These are phyloP conservation scores for Tapera naevia DNA, from an alignment of 2,797 vertebrate genomes.

Conservation along the genomic window DNA sequence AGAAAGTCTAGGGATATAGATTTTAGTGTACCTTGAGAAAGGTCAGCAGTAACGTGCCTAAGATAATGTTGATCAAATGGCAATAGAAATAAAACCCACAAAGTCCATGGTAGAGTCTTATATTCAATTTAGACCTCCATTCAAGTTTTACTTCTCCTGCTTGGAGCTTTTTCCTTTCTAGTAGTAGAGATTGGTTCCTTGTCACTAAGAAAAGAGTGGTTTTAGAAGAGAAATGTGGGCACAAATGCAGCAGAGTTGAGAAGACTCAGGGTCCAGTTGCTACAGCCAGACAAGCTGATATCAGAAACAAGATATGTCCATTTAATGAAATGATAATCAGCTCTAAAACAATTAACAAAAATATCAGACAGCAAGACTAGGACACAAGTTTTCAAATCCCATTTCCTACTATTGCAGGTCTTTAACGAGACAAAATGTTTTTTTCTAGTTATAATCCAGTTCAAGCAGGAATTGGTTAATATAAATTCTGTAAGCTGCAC, in stretches of 20 bases:
- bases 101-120: neutral
- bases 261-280: neutral
- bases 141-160: neutral
- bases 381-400: neutral
- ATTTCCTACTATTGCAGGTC: neutral
- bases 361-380: neutral
- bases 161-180: neutral
- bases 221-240: neutral
- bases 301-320: neutral
- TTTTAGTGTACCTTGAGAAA: neutral
- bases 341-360: neutral
- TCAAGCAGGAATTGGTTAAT: neutral
- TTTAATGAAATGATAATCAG: neutral
- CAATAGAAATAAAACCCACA: neutral
- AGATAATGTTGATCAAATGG: neutral
- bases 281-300: neutral
- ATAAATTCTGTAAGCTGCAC: neutral
- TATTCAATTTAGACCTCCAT: neutral
- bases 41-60: neutral
- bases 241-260: neutral
- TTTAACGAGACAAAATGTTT: neutral
- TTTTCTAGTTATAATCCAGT: neutral
- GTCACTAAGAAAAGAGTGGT: neutral
- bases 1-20: neutral
- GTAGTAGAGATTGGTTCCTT: neutral